These are phyloP conservation scores for Protaetia brevitarsis DNA, from an alignment of 1,140 invertebrate genomes.

Conservation along the genomic window DNA sequence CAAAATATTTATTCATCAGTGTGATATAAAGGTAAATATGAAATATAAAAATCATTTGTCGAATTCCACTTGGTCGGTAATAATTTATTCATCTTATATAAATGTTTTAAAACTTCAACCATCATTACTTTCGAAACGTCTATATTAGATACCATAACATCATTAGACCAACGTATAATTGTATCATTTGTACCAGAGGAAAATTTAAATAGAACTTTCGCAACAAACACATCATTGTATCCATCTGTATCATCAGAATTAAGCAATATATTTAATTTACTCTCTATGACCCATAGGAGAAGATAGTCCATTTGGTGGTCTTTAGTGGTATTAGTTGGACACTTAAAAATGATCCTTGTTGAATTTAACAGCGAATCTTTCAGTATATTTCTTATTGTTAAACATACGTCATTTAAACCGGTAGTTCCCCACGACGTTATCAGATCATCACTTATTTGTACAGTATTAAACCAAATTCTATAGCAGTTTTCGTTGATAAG, in stretches of 20 bases:
- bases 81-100: slow-evolving; percentile 54
- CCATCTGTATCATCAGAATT: slow-evolving; percentile 48
- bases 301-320: slow-evolving; percentile 46
- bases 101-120: slow-evolving; percentile 50
- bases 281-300: slow-evolving; percentile 57
- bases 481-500: slow-evolving; percentile 28
- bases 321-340: slow-evolving; percentile 28
- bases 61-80: slow-evolving; percentile 53
- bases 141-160: slow-evolving; percentile 49
- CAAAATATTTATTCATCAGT: slow-evolving; percentile 8
- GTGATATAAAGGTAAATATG: slow-evolving; percentile 50
- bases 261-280: slow-evolving; percentile 54
- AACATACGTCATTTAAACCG: slow-evolving; percentile 51
- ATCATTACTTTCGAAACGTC: slow-evolving; percentile 58
- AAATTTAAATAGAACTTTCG: slow-evolving; percentile 54
- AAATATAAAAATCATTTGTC: slow-evolving; percentile 54
- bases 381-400: slow-evolving; percentile 51
- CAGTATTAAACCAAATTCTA: slow-evolving; percentile 44
- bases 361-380: slow-evolving; percentile 51
- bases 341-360: slow-evolving; percentile 47
- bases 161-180: slow-evolving; percentile 51
- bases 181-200: slow-evolving; percentile 43
- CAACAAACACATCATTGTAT: slow-evolving; percentile 40
- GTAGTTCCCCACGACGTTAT: slow-evolving; percentile 42
- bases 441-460: slow-evolving; percentile 38